These are phyloP conservation scores for Calameuta filiformis DNA, from an alignment of 2,888 invertebrate species.

Conservation along the genomic window DNA sequence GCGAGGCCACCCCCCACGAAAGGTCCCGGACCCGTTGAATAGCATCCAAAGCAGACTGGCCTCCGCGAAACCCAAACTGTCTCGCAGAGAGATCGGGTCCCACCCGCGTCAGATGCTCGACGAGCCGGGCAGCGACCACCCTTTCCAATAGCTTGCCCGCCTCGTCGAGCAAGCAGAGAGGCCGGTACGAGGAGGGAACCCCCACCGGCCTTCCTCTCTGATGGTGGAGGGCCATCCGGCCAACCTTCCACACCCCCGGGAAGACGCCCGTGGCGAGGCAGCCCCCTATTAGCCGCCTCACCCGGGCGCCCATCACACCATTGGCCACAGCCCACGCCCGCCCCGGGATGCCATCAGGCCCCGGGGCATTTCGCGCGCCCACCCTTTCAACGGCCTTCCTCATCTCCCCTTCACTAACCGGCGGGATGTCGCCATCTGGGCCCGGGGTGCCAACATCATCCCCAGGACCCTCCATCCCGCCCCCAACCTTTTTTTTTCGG, in stretches of 20 bases:
- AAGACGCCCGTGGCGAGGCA: too few species aligned
- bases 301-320: too few species aligned
- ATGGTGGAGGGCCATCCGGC: not conserved
- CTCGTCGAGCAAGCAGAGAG: not conserved
- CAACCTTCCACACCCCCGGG: not conserved
- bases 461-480: too few species aligned
- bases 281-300: too few species aligned
- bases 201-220: not conserved
- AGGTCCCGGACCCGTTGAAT: not conserved
- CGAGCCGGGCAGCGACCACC: not conserved
- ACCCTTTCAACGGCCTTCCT: too few species aligned
- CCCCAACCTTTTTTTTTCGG: too few species aligned
- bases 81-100: not conserved
- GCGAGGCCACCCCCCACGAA: not conserved
- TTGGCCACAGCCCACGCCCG: too few species aligned
- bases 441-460: too few species aligned
- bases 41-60: not conserved
- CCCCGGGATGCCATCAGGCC: too few species aligned
- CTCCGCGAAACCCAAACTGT: not conserved
- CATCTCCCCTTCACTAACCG: too few species aligned
- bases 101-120: not conserved
- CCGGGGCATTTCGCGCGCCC: too few species aligned
- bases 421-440: too few species aligned
- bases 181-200: not conserved
- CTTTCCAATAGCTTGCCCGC: not conserved